Evolutionary conservation across 2,797 vertebrate genomes (phyloP).

Genomic region (Etheostoma perlongum): DNA sequence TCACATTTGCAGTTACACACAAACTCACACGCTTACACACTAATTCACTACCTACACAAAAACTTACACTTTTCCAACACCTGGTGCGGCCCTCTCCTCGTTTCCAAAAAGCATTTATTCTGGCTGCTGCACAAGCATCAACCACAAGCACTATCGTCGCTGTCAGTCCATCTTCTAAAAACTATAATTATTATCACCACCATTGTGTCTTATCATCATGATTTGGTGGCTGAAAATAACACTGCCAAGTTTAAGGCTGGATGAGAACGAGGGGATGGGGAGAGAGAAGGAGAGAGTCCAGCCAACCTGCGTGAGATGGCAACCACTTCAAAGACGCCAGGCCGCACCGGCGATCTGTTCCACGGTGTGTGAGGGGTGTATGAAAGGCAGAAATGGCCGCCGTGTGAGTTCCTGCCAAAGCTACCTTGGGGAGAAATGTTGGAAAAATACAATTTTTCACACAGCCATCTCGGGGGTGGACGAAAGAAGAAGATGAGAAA

Average conservation of each 20-base stretch:
- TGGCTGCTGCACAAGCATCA: constrained; percentile 66
- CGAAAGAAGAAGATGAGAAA: constrained; percentile 65
- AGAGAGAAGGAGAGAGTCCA: constrained; percentile 63
- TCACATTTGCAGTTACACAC: constrained; percentile 43
- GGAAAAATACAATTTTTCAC: constrained; percentile 86
- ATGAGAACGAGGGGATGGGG: constrained; percentile 66
- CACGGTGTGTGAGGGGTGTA: constrained; percentile 81
- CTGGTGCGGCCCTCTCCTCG: constrained; percentile 45
- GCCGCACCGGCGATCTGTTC: constrained; percentile 82
- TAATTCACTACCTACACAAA: constrained; percentile 24
- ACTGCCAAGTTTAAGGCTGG: constrained; percentile 74
- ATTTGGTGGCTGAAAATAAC: constrained; percentile 66
- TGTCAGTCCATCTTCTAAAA: constrained; percentile 62
- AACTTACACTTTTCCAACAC: constrained; percentile 56
- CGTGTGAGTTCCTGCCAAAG: constrained; percentile 85
- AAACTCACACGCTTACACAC: constrained; percentile 15
- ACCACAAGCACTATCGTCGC: constrained; percentile 36
- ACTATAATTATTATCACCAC: constrained; percentile 71
- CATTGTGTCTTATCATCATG: constrained; percentile 67
- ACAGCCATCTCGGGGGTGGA: constrained; percentile 72
- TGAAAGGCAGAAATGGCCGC: constrained; percentile 86
- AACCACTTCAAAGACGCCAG: constrained; percentile 84
- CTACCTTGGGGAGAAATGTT: constrained; percentile 86
- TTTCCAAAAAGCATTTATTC: constrained; percentile 57
- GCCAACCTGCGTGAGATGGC: constrained; percentile 86